Evolutionary conservation across 2,888 invertebrate genomes (phyloP).

Genomic region (Bugula neritina): DNA sequence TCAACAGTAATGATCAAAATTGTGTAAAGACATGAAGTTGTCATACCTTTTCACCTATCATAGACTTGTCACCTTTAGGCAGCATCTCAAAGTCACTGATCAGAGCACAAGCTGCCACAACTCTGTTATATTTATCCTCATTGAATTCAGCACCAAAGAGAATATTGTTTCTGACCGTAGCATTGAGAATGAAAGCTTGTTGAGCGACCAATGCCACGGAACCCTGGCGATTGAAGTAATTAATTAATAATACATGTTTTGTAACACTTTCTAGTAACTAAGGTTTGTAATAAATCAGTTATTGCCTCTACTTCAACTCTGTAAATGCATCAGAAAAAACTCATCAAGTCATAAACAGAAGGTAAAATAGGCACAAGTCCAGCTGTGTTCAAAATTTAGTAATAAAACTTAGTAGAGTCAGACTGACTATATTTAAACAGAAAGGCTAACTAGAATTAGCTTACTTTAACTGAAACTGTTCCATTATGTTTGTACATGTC

Average conservation of each 20-base stretch:
- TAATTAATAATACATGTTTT: background rate
- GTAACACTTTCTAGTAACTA: background rate
- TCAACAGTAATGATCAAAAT: too few relatives aligned
- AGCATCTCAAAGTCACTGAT: conserved; percentile 54
- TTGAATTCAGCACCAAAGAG: conserved; percentile 51
- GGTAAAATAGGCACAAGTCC: too few relatives aligned
- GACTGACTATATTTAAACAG: too few relatives aligned
- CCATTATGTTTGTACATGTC: conserved; percentile 84
- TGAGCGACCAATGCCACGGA: conserved; percentile 35
- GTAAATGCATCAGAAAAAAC: too few relatives aligned
- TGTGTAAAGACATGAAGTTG: background rate
- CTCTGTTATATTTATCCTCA: conserved; percentile 32
- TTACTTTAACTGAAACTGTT: conserved; percentile 65
- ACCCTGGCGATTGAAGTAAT: conserved; percentile 29
- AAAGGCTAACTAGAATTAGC: too few relatives aligned
- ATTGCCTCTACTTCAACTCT: too few relatives aligned
- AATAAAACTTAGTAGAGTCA: too few relatives aligned
- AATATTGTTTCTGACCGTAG: conserved; percentile 54
- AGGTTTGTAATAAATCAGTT: too few relatives aligned
- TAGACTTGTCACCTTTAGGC: conserved; percentile 55
- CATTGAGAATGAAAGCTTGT: conserved; percentile 57
- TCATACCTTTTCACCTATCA: conserved; percentile 57
- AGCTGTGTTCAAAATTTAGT: too few relatives aligned
- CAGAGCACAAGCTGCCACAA: conserved; percentile 43
- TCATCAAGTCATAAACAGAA: too few relatives aligned